phyloP scores from a whole-genome alignment of 2,113 vertebrate species.

The Tyrannus savana region DNA sequence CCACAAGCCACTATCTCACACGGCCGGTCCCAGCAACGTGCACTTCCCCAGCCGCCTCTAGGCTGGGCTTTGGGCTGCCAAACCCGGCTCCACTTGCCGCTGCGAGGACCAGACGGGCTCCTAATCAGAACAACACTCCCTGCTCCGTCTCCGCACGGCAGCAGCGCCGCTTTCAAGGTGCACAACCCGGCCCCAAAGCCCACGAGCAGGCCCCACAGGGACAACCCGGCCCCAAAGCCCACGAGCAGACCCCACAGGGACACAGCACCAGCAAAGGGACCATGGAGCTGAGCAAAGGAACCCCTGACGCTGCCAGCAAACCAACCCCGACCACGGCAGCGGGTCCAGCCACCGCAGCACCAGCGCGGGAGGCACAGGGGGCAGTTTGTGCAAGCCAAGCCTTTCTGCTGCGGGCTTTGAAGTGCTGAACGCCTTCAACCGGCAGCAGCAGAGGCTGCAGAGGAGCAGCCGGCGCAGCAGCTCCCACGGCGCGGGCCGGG shows the following conservation, averaged over 20 bases:
- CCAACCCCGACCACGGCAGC: rapidly evolving
- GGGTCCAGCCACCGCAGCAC: neutral
- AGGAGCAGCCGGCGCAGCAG: neutral
- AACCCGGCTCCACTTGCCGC: neutral
- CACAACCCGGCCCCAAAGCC: neutral
- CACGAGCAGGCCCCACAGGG: neutral
- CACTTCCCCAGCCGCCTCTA: neutral
- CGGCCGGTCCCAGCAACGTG: rapidly evolving
- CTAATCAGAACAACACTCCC: neutral
- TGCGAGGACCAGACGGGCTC: neutral
- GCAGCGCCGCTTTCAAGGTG: neutral
- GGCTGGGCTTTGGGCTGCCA: neutral
- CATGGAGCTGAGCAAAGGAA: neutral
- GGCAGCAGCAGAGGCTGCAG: conserved; percentile 28
- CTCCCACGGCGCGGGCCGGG: neutral
- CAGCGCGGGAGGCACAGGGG: neutral
- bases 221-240: neutral
- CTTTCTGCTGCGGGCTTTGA: conserved; percentile 23
- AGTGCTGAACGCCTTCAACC: neutral
- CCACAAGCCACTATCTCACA: neutral
- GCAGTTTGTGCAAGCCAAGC: conserved; percentile 10
- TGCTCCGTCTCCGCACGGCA: neutral
- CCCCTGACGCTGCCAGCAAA: neutral
- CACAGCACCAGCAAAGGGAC: neutral
- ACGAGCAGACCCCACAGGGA: neutral